Percentiles rank a stretch among this genome's conserved stretches.
phyloP scores from a whole-genome alignment of 2,888 invertebrate genomes.

The Parascotia fuliginaria region DNA sequence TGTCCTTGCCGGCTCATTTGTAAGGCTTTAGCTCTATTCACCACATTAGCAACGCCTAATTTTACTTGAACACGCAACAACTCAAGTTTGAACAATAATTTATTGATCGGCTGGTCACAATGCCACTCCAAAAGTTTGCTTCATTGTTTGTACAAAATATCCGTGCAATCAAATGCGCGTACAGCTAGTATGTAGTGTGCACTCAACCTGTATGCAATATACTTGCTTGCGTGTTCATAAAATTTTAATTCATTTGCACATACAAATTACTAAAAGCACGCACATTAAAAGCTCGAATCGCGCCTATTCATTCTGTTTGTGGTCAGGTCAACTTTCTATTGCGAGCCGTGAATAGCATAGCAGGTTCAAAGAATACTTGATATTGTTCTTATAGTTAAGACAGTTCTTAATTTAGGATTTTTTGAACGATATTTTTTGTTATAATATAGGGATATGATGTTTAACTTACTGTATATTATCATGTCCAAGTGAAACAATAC shows the following conservation, averaged over 20 bases:
- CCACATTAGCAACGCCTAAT: constrained; percentile 48
- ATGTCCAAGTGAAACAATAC: too few relatives aligned
- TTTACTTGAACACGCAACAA: constrained; percentile 21
- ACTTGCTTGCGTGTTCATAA: not conserved
- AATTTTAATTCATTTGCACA: not conserved
- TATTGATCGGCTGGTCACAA: constrained; percentile 13
- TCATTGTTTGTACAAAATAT: not conserved
- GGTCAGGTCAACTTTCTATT: too few relatives aligned
- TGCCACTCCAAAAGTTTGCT: not conserved
- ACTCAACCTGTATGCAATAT: not conserved
- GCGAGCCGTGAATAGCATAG: too few relatives aligned
- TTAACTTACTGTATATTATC: too few relatives aligned
- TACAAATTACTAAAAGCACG: too few relatives aligned
- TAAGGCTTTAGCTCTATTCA: constrained; percentile 53
- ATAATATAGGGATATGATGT: too few relatives aligned
- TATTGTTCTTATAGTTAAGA: too few relatives aligned
- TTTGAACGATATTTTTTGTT: too few relatives aligned
- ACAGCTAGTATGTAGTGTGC: not conserved
- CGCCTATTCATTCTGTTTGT: too few relatives aligned
- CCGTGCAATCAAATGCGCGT: not conserved
- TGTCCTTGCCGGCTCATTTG: constrained; percentile 61
- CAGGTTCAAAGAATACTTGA: too few relatives aligned
- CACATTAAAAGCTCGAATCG: too few relatives aligned
- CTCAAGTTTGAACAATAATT: constrained; percentile 15
- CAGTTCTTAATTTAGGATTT: too few relatives aligned